Conservation (phyloP, 2,113 vertebrate species). For the Petroica traversi region DNA sequence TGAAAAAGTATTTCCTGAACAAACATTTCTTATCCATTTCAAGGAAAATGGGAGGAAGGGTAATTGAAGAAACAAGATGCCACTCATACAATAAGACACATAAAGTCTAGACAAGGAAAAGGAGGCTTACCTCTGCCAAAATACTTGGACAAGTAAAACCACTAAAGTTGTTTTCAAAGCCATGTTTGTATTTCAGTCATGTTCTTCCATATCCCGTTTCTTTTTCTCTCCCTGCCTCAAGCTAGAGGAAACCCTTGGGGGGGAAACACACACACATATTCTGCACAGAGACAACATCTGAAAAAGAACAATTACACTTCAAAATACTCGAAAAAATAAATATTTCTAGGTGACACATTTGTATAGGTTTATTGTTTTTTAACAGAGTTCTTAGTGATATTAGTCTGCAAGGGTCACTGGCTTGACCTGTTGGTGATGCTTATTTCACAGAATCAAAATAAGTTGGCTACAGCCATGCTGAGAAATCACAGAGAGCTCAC, state of each 20-base stretch:
- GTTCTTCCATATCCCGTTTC: background rate
- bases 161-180: background rate
- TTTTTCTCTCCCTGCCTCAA: background rate
- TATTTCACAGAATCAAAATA: slow-evolving; percentile 20
- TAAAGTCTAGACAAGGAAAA: background rate
- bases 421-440: background rate
- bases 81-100: background rate
- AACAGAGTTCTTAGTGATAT: background rate
- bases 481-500: background rate
- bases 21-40: background rate
- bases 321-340: background rate
- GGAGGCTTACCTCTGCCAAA: background rate
- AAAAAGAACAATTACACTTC: background rate
- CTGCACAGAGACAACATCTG: background rate
- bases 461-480: background rate
- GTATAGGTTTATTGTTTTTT: background rate
- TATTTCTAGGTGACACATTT: background rate
- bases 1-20: background rate
- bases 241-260: background rate
- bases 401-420: background rate
- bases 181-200: background rate
- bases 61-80: background rate
- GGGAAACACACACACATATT: rapidly evolving
- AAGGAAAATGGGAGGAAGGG: background rate
- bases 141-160: background rate